phyloP scores from a whole-genome alignment of 2,113 vertebrate species.

The Calidris pygmaea region DNA sequence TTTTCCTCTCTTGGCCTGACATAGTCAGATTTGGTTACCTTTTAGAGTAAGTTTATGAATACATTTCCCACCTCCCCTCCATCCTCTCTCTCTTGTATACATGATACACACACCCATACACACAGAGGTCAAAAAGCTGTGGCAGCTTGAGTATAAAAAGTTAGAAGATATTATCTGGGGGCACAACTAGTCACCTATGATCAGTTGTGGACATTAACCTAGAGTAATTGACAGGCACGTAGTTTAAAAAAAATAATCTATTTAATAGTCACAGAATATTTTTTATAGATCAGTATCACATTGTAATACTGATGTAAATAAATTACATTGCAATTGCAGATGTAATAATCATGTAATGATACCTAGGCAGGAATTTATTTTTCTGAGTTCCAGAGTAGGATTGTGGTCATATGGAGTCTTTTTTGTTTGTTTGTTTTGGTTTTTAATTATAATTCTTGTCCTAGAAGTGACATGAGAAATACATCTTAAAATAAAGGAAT shows the following conservation, averaged over 20 bases:
- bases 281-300: not conserved
- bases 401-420: accelerated
- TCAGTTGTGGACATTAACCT: not conserved
- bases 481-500: not conserved
- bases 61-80: not conserved
- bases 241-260: not conserved
- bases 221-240: not conserved
- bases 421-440: not conserved
- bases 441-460: not conserved
- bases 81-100: not conserved
- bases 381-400: not conserved
- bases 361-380: not conserved
- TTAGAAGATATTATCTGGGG: not conserved
- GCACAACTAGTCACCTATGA: not conserved
- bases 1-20: not conserved
- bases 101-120: too few species aligned
- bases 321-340: not conserved
- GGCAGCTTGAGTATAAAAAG: not conserved
- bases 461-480: not conserved
- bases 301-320: not conserved
- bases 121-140: not conserved
- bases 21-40: not conserved
- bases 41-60: not conserved
- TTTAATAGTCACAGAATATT: not conserved
- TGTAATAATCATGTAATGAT: not conserved